These are phyloP conservation scores for Oncorhynchus tshawytscha DNA, from an alignment of 2,113 vertebrate genomes.

Conservation along the genomic window DNA sequence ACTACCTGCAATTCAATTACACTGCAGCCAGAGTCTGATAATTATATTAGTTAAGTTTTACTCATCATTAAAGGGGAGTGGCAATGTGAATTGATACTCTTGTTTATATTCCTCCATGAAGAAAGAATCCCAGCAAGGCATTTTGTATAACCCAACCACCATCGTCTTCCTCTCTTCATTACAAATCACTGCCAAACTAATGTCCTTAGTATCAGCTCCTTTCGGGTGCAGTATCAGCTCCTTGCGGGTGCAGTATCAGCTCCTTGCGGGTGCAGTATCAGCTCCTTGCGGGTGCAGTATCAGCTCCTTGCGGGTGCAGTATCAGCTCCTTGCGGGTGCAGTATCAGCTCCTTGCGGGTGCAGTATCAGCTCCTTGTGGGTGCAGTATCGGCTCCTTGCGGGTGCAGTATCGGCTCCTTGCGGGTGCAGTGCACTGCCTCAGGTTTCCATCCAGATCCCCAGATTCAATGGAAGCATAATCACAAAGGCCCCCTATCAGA, in stretches of 20 bases:
- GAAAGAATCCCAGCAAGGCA: constrained; percentile 19
- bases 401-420: too few relatives aligned
- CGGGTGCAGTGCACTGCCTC: constrained; percentile 5
- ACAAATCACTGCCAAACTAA: constrained; percentile 44
- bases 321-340: too few relatives aligned
- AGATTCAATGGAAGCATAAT: constrained; percentile 47
- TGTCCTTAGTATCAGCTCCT: constrained; percentile 24
- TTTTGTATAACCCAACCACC: constrained; percentile 36
- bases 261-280: not conserved
- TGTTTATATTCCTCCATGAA: constrained; percentile 41
- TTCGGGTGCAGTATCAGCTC: too few relatives aligned
- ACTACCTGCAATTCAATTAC: constrained; percentile 64
- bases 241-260: too few relatives aligned
- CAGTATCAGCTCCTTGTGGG: constrained; percentile 2
- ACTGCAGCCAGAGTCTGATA: constrained; percentile 53
- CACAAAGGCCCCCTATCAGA: constrained; percentile 38
- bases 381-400: too few relatives aligned
- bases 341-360: too few relatives aligned
- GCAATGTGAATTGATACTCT: constrained; percentile 45
- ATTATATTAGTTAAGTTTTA: constrained; percentile 61
- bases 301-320: not conserved
- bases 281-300: constrained; percentile 7
- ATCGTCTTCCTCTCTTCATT: constrained; percentile 20
- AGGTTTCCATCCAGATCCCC: constrained; percentile 45
- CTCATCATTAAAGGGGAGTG: constrained; percentile 60